Evolutionary conservation across 2,797 vertebrate species (phyloP).

Genomic region (Eupleurogrammus muticus): DNA sequence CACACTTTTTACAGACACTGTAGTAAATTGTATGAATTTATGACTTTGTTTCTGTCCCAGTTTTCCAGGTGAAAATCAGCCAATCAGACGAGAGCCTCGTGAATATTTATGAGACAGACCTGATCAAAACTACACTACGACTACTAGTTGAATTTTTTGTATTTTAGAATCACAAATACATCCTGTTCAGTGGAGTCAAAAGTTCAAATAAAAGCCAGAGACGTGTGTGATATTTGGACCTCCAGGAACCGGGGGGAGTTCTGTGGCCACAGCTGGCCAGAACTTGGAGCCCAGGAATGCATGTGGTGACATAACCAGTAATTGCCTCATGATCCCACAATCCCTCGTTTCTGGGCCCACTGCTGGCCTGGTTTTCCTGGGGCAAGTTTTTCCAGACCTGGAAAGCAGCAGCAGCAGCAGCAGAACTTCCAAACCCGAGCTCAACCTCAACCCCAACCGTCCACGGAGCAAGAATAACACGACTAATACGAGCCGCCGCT

Average conservation of each 20-base stretch:
- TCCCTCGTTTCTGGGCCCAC: slow-evolving; percentile 72
- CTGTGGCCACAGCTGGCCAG: slow-evolving; percentile 75
- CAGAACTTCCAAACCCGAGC: slow-evolving; percentile 51
- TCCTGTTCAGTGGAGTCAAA: too few species aligned
- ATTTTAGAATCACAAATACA: too few species aligned
- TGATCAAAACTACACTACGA: too few species aligned
- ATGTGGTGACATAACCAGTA: slow-evolving; percentile 82
- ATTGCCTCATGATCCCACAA: slow-evolving; percentile 83
- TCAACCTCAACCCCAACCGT: slow-evolving; percentile 62
- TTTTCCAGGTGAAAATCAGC: too few species aligned
- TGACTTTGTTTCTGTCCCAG: too few species aligned
- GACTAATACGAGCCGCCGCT: slow-evolving; percentile 68
- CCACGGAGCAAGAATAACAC: slow-evolving; percentile 71
- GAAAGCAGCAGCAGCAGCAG: slow-evolving; percentile 58
- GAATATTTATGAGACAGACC: too few species aligned
- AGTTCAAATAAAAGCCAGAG: too few species aligned
- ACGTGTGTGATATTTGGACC: too few species aligned
- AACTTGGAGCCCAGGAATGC: slow-evolving; percentile 81
- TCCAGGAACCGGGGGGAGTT: slow-evolving; percentile 66
- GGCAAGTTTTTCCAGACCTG: slow-evolving; percentile 71
- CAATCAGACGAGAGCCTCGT: too few species aligned
- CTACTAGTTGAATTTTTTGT: too few species aligned
- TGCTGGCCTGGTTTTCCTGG: slow-evolving; percentile 67
- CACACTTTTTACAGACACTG: too few species aligned
- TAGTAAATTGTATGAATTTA: too few species aligned